These are phyloP conservation scores for Pomatorhinus ruficollis DNA, from an alignment of 2,113 vertebrate genomes.

Conservation along the genomic window DNA sequence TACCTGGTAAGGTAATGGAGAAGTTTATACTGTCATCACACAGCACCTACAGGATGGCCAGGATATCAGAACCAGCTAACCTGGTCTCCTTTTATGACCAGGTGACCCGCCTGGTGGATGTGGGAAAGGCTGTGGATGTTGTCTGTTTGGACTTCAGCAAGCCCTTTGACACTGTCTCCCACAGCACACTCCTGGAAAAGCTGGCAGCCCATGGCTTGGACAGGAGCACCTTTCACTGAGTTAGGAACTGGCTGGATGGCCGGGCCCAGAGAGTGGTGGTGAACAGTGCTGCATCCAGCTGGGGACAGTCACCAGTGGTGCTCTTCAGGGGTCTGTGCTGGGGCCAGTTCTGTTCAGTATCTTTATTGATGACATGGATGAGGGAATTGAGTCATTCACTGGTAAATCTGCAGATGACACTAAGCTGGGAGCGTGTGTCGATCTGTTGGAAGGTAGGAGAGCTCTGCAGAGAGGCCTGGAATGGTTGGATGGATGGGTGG, in stretches of 20 bases:
- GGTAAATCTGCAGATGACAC: neutral
- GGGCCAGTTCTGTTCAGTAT: neutral
- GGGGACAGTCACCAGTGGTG: neutral
- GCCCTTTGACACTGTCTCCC: neutral
- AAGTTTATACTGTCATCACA: neutral
- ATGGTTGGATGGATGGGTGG: neutral
- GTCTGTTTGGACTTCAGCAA: neutral
- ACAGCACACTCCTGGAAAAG: neutral
- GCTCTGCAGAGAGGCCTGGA: neutral
- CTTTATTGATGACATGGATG: neutral
- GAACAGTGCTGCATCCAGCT: neutral
- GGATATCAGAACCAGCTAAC: neutral
- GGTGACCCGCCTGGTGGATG: fast-evolving
- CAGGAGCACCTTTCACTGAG: neutral
- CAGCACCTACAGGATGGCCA: neutral
- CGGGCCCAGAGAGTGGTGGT: neutral
- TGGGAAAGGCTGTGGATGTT: neutral
- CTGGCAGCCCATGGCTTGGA: neutral
- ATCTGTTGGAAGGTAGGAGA: too few relatives aligned
- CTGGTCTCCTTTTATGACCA: neutral
- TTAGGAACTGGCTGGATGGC: neutral
- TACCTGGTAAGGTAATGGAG: fast-evolving
- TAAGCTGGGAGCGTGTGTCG: fast-evolving
- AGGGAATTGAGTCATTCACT: neutral
- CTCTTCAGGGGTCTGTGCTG: neutral